Conservation (phyloP, 2,797 vertebrate species). For the Masticophis lateralis region DNA sequence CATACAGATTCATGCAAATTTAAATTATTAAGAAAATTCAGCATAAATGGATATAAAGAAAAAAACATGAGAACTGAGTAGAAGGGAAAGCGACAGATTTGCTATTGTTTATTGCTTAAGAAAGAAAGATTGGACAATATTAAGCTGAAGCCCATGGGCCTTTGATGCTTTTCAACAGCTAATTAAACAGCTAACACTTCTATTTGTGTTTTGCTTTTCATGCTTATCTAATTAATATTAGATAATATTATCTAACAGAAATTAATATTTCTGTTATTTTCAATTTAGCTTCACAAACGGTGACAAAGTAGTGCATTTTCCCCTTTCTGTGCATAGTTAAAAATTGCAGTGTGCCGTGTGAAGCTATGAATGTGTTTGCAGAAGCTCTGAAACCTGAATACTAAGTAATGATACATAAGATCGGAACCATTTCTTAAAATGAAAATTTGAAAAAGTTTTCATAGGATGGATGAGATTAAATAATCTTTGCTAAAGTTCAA, state of each 20-base stretch:
- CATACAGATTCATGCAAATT: neutral
- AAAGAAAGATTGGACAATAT: neutral
- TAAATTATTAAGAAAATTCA: neutral
- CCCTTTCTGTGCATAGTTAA: neutral
- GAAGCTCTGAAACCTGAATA: neutral
- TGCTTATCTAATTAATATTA: neutral
- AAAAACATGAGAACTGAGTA: neutral
- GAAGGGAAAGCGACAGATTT: neutral
- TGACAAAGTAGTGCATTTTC: neutral
- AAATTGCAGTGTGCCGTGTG: slow-evolving; percentile 3
- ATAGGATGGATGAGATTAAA: slow-evolving; percentile 10
- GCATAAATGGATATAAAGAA: neutral
- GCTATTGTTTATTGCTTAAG: neutral
- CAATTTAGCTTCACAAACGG: neutral
- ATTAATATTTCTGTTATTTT: neutral
- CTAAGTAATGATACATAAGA: neutral
- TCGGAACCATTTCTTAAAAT: neutral
- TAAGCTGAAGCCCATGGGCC: neutral
- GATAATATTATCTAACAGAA: too few species aligned
- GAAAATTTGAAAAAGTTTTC: slow-evolving; percentile 7
- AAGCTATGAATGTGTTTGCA: neutral
- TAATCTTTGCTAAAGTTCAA: slow-evolving; percentile 35
- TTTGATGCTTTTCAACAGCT: neutral
- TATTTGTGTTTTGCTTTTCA: neutral
- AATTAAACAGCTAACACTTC: neutral